Conservation (phyloP, 2,888 invertebrate genomes). For the Portevinia maculata region DNA sequence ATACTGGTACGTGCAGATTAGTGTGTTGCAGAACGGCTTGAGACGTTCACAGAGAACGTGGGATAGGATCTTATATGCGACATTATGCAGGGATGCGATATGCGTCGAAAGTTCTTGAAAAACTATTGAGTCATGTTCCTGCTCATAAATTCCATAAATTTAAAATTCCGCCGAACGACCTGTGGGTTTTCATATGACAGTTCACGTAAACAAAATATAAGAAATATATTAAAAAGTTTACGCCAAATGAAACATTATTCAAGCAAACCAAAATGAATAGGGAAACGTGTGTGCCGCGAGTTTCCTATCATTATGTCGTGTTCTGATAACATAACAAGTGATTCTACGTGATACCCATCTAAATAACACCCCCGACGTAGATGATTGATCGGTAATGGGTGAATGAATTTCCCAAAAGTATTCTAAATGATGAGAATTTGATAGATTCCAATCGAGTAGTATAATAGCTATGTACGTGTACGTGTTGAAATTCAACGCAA, state of each 20-base stretch:
- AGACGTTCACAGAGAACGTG: too few species aligned
- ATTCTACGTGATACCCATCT: slow-evolving; percentile 44
- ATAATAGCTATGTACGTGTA: neutral
- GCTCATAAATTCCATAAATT: neutral
- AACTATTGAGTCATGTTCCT: too few species aligned
- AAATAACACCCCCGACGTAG: slow-evolving; percentile 16
- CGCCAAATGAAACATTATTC: neutral
- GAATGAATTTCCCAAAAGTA: slow-evolving; percentile 12
- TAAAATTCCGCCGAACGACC: neutral
- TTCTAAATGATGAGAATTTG: slow-evolving; percentile 22
- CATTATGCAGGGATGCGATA: too few species aligned
- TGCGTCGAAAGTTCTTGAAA: too few species aligned
- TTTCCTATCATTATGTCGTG: slow-evolving; percentile 2
- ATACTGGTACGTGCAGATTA: too few species aligned
- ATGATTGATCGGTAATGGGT: slow-evolving; percentile 30
- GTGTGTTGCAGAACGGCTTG: too few species aligned
- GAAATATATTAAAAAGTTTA: neutral
- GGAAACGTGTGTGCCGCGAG: neutral
- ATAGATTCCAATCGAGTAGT: slow-evolving; percentile 29
- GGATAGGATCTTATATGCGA: too few species aligned
- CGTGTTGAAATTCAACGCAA: neutral
- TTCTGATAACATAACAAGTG: slow-evolving; percentile 52
- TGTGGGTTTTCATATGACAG: neutral
- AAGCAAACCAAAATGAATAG: slow-evolving; percentile 9
- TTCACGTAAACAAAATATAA: neutral